Evolutionary conservation across 1,140 invertebrate species (phyloP).

Genomic region (Saccostrea glomerata): DNA sequence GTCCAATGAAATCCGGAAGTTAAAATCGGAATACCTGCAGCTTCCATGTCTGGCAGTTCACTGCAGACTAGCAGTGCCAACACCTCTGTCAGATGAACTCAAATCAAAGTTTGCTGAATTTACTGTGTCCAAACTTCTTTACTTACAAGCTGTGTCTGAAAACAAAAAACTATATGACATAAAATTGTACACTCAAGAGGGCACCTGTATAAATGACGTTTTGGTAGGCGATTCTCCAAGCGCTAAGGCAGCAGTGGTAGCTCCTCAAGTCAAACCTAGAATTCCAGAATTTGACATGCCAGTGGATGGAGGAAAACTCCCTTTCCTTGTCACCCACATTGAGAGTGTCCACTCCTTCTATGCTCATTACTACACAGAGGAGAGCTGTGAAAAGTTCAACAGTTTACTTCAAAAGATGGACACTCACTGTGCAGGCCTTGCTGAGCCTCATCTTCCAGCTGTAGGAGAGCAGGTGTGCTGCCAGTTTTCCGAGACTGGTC

Average conservation of each 20-base stretch:
- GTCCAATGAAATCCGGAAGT: slow-evolving; percentile 27
- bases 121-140: neutral
- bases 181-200: neutral
- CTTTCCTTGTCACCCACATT: slow-evolving; percentile 14
- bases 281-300: slow-evolving; percentile 12
- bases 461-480: slow-evolving; percentile 55
- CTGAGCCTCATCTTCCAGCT: slow-evolving; percentile 25
- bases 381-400: neutral
- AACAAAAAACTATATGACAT: neutral
- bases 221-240: neutral
- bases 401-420: neutral
- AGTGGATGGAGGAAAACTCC: slow-evolving; percentile 9
- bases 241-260: neutral
- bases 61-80: neutral
- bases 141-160: neutral
- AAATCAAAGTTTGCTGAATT: slow-evolving; percentile 6
- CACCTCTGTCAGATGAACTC: neutral
- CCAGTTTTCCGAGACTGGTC: slow-evolving; percentile 41
- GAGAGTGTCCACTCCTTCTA: slow-evolving; percentile 4
- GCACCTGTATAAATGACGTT: neutral
- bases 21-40: slow-evolving; percentile 44
- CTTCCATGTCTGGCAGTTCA: slow-evolving; percentile 1
- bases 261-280: neutral
- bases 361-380: neutral
- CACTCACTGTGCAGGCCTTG: neutral